Percentiles rank a stretch among this genome's conserved stretches.
phyloP scores from a whole-genome alignment of 30 jellyfish, hydroid and myxozoan genomes.

The Clytia hemisphaerica region DNA sequence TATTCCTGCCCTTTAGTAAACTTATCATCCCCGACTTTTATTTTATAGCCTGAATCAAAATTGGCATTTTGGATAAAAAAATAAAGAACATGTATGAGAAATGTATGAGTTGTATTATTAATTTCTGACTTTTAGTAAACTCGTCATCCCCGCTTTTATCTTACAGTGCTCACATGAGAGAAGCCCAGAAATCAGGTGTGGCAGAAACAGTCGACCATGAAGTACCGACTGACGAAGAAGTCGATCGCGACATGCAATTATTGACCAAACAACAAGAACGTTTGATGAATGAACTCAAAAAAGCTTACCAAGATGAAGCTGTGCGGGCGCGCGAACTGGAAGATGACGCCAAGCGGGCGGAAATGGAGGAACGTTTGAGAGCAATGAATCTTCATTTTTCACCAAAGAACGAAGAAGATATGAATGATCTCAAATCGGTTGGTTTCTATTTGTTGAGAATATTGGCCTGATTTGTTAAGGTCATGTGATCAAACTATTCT shows the following conservation, averaged over 20 bases:
- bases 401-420: conserved; percentile 55
- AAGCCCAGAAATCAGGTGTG: conserved; percentile 81
- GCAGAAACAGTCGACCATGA: conserved; percentile 47
- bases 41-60: no score
- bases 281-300: conserved; percentile 57
- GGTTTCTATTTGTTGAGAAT: background rate
- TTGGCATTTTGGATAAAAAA: no score
- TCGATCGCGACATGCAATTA: conserved; percentile 47
- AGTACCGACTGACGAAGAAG: conserved; percentile 62
- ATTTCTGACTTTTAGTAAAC: no score
- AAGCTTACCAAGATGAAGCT: conserved; percentile 68
- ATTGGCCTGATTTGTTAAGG: background rate
- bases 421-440: conserved; percentile 43
- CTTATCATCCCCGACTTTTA: no score
- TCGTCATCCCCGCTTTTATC: background rate
- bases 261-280: conserved; percentile 78
- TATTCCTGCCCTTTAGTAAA: no score
- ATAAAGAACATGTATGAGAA: no score
- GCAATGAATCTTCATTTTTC: conserved; percentile 49
- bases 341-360: conserved; percentile 38
- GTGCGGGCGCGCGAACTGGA: conserved; percentile 30
- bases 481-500: background rate
- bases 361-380: conserved; percentile 58
- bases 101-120: no score
- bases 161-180: conserved; percentile 61